Evolutionary conservation across 2,888 invertebrate genomes (phyloP).

Genomic region (Eupithecia pulchellata): DNA sequence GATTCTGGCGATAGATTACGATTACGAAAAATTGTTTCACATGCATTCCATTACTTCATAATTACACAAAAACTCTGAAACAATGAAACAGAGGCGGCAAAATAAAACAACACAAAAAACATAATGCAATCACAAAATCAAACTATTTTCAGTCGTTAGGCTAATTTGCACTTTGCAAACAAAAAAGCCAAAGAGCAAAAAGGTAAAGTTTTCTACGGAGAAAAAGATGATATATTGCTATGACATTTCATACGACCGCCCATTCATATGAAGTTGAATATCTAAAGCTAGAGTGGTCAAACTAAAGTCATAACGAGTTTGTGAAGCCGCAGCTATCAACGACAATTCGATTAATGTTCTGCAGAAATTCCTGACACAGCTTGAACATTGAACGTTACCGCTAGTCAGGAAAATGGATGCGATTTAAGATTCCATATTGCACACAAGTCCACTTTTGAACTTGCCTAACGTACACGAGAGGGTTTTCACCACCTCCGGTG

Average conservation of each 20-base stretch:
- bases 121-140: slow-evolving; percentile 60
- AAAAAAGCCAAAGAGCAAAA: slow-evolving; percentile 40
- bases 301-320: slow-evolving; percentile 19
- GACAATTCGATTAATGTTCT: slow-evolving; percentile 18
- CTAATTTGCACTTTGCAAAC: slow-evolving; percentile 54
- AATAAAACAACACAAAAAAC: slow-evolving; percentile 51
- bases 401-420: neutral
- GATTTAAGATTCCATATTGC: neutral
- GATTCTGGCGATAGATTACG: slow-evolving; percentile 39
- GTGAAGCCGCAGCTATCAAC: slow-evolving; percentile 25
- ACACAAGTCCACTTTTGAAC: neutral
- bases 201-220: slow-evolving; percentile 50
- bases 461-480: neutral
- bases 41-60: slow-evolving; percentile 58
- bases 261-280: slow-evolving; percentile 37
- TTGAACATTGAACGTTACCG: neutral
- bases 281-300: slow-evolving; percentile 23
- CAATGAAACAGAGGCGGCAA: slow-evolving; percentile 43
- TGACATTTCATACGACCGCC: slow-evolving; percentile 44
- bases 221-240: slow-evolving; percentile 54
- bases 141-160: slow-evolving; percentile 57
- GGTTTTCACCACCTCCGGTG: neutral
- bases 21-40: slow-evolving; percentile 50
- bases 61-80: slow-evolving; percentile 57
- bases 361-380: slow-evolving; percentile 4